phyloP scores from a whole-genome alignment of 2,113 vertebrate genomes.

The Oreotrochilus melanogaster region DNA sequence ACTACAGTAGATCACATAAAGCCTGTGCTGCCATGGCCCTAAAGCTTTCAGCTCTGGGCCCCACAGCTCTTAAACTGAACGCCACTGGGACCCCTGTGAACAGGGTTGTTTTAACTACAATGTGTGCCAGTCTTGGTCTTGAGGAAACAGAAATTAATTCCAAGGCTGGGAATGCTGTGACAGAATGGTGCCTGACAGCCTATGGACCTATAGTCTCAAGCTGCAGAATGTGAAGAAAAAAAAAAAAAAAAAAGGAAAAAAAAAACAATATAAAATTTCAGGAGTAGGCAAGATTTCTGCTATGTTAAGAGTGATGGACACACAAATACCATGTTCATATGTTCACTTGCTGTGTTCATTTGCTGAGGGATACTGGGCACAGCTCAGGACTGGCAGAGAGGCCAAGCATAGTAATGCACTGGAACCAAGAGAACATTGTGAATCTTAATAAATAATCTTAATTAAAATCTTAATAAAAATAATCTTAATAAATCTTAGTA shows the following conservation, averaged over 20 bases:
- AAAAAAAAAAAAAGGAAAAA: too few species aligned
- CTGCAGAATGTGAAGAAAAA: neutral
- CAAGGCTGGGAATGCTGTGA: neutral
- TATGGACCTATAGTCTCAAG: neutral
- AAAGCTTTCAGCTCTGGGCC: neutral
- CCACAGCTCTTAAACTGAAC: neutral
- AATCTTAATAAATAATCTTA: too few species aligned
- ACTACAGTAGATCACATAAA: neutral
- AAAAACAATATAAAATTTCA: neutral
- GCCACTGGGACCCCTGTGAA: rapidly evolving
- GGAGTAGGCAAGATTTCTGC: neutral
- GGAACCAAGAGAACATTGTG: neutral
- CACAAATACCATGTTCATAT: neutral
- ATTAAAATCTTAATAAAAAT: too few species aligned
- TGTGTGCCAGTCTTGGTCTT: neutral
- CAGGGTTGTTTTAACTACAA: neutral
- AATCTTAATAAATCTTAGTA: neutral
- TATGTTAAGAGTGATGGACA: neutral
- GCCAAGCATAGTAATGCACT: neutral
- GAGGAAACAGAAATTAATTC: neutral
- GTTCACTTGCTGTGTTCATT: neutral
- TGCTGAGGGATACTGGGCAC: neutral
- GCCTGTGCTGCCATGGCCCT: too few species aligned
- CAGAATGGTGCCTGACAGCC: rapidly evolving
- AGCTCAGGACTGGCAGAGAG: neutral